These are phyloP conservation scores for Mimas tiliae DNA, from an alignment of 2,888 invertebrate species.

Conservation along the genomic window DNA sequence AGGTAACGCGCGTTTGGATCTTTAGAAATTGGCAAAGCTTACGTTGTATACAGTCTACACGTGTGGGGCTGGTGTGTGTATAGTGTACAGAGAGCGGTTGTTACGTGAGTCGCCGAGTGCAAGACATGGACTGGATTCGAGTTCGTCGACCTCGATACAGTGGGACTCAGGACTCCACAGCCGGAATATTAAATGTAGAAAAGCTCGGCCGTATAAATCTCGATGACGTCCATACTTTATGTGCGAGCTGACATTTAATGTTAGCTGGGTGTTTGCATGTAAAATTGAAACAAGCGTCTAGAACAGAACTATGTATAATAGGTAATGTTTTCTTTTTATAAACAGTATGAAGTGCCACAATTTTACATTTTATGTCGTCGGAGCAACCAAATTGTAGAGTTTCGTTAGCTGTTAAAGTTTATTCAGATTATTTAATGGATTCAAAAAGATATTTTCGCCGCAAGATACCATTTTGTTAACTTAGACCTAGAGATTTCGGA, in stretches of 20 bases:
- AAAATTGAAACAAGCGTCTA: slow-evolving; percentile 3
- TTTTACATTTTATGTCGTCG: neutral
- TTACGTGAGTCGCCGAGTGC: slow-evolving; percentile 78
- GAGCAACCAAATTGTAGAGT: neutral
- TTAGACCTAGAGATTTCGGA: neutral
- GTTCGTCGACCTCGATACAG: slow-evolving; percentile 74
- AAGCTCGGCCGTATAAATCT: slow-evolving; percentile 16
- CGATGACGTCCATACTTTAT: slow-evolving; percentile 20
- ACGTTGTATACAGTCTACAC: slow-evolving; percentile 36
- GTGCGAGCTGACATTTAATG: slow-evolving; percentile 24
- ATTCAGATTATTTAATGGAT: neutral
- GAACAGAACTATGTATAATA: neutral
- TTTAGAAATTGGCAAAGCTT: slow-evolving; percentile 32
- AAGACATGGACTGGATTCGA: slow-evolving; percentile 81
- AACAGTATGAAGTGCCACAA: neutral
- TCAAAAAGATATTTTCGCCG: too few relatives aligned
- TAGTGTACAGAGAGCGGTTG: slow-evolving; percentile 70
- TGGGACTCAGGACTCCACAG: slow-evolving; percentile 80
- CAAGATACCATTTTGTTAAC: too few relatives aligned
- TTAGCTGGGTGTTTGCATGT: slow-evolving; percentile 14
- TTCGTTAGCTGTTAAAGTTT: neutral
- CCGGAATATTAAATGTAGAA: slow-evolving; percentile 68
- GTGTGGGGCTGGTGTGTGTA: slow-evolving; percentile 41
- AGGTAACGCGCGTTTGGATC: neutral
- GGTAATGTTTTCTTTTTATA: neutral